Conservation (phyloP, 2,113 vertebrate species). For the Rhinogobius similis region DNA sequence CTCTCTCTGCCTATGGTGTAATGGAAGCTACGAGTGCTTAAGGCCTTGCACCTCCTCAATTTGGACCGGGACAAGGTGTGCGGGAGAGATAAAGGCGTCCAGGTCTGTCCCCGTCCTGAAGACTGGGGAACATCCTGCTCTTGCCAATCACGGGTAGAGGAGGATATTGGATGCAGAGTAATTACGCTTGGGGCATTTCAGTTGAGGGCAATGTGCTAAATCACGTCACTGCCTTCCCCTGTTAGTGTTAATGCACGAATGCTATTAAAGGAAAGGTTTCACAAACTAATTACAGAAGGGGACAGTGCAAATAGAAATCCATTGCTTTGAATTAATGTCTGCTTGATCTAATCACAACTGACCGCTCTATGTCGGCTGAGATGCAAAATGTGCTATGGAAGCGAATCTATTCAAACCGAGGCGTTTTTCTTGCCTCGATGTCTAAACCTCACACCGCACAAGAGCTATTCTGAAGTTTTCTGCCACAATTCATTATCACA, state of each 20-base stretch:
- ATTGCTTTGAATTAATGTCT: constrained; percentile 59
- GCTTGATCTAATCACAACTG: constrained; percentile 52
- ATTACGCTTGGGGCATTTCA: constrained; percentile 64
- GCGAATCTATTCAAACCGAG: background rate
- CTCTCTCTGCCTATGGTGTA: constrained; percentile 63
- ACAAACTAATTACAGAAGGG: constrained; percentile 60
- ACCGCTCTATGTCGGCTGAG: constrained; percentile 17
- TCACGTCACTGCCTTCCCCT: constrained; percentile 27
- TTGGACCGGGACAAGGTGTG: constrained; percentile 67
- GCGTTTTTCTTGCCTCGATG: constrained; percentile 1
- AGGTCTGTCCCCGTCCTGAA: constrained; percentile 37
- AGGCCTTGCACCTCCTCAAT: constrained; percentile 67
- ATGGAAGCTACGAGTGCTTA: constrained; percentile 66
- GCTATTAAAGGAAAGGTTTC: constrained; percentile 61
- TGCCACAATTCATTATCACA: constrained; percentile 62
- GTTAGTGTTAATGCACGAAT: constrained; percentile 7
- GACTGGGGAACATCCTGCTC: constrained; percentile 60
- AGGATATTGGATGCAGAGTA: constrained; percentile 67
- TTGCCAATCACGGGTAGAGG: constrained; percentile 65
- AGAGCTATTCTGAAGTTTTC: constrained; percentile 46
- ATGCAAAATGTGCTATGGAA: constrained; percentile 25
- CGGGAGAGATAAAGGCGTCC: constrained; percentile 68
- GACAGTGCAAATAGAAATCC: constrained; percentile 61
- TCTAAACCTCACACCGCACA: constrained; percentile 11
- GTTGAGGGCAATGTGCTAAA: constrained; percentile 61